Evolutionary conservation across 1,140 invertebrate species (phyloP), one percentile per base, ranked within the genome.

Genomic region (Drosophila serrata): DNA sequence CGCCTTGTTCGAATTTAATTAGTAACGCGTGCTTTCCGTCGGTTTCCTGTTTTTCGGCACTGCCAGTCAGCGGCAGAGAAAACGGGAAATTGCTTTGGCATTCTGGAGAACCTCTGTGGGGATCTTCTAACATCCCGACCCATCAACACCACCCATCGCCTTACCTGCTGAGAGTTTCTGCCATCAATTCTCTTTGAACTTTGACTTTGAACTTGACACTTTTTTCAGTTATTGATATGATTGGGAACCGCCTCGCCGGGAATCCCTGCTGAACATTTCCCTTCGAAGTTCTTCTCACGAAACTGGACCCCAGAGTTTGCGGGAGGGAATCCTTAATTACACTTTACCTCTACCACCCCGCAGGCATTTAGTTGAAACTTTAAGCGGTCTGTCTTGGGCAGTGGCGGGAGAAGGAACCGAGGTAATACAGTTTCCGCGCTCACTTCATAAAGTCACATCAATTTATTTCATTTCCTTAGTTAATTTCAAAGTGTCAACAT

Each of bases 401-500:
- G 3, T 24, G 22, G 13, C 15, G 12, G 4, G 45, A 27, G 2
- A 19, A 46, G 61, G 4, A 4, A 17, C 4, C 4, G 70, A 63
- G 31, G 77, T 79, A 67, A 37, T 76, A 67, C 74, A 59, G 61
- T 60, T 62, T 76, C 62, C 42, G 74, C 75, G 79, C 79, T 82
- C 75, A 81, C 85, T 88, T 88, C 84, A 88, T 88, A 88, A 84
- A 88, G 84, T 88, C 84, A 88, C 84, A 88, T 88, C 85, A 88
- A 90, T 88, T 88, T 90, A 88, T 88, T 88, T 88, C 69, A 88
- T 90, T 88, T 88, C 85, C 84, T 90, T 79, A 90, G 85, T 90
- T 88, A 88, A 90, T 88, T 88, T 88, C 85, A 85, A 88, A 88
- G 85, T 88, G 85, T 90, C 85, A 88, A 88, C 85, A 88, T 88